A percentile compares a stretch with the other conserved stretches of the same genome.
phyloP scores from a whole-genome alignment of 2,797 vertebrate species.

The Eupleurogrammus muticus region DNA sequence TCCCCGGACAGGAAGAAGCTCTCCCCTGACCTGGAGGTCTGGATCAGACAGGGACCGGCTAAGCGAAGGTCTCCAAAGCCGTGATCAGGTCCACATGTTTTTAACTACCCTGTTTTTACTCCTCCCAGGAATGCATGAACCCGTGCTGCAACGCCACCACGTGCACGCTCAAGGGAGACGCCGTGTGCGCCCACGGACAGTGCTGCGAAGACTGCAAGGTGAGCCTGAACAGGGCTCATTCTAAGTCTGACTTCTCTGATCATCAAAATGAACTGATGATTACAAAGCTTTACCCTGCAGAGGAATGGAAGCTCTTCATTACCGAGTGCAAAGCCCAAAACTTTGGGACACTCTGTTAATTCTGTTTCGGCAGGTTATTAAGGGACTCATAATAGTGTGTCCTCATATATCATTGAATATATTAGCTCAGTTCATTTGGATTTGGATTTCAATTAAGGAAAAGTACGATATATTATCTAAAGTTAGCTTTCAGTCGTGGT shows the following conservation, averaged over 20 bases:
- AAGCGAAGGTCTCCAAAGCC: conserved; percentile 12
- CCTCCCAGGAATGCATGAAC: conserved; percentile 91
- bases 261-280: conserved; percentile 26
- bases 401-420: conserved; percentile 21
- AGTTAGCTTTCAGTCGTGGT: conserved; percentile 4
- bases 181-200: conserved; percentile 94
- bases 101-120: conserved; percentile 25
- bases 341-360: conserved; percentile 24
- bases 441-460: conserved; percentile 22
- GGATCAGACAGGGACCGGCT: conserved; percentile 42
- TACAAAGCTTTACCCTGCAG: conserved; percentile 41
- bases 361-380: conserved; percentile 25
- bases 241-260: neutral
- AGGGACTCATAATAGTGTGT: conserved; percentile 18
- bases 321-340: conserved; percentile 11
- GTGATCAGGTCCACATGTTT: conserved; percentile 51
- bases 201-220: conserved; percentile 96
- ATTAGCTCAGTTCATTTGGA: conserved; percentile 15
- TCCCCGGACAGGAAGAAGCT: conserved; percentile 58
- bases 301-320: conserved; percentile 37
- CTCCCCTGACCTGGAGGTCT: conserved; percentile 55
- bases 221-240: conserved; percentile 33
- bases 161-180: conserved; percentile 89
- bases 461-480: conserved; percentile 18
- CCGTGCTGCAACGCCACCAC: conserved; percentile 95